These are phyloP conservation scores for Micronycteris hirsuta DNA, from an alignment of 2,113 vertebrate species.

Conservation along the genomic window DNA sequence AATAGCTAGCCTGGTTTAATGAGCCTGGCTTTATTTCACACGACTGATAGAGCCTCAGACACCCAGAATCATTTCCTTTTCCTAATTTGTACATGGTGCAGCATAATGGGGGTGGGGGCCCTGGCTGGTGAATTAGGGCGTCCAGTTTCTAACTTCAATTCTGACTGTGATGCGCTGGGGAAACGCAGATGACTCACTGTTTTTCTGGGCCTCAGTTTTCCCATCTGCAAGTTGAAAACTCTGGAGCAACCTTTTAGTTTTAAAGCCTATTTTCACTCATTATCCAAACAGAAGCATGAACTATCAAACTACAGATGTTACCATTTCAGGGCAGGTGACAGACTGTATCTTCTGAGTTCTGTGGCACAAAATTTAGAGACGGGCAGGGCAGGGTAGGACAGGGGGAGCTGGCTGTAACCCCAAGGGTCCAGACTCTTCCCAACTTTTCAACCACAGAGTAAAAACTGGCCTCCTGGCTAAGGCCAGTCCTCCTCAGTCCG, in stretches of 20 bases:
- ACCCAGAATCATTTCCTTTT: background rate
- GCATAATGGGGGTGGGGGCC: background rate
- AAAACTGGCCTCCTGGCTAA: background rate
- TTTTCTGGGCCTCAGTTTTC: background rate
- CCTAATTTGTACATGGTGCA: background rate
- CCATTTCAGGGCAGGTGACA: background rate
- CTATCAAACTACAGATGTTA: background rate
- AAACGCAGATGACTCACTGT: background rate
- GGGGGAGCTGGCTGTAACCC: background rate
- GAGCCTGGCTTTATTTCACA: background rate
- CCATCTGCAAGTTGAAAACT: slow-evolving; percentile 17
- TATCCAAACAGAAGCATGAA: background rate
- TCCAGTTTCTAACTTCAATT: background rate
- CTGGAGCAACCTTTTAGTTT: slow-evolving; percentile 13
- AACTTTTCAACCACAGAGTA: background rate
- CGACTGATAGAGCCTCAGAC: background rate
- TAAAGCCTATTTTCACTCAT: background rate
- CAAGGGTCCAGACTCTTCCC: background rate
- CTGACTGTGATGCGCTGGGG: background rate
- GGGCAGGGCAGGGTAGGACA: background rate
- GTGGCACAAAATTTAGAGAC: background rate
- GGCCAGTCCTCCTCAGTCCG: background rate
- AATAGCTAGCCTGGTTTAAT: background rate
- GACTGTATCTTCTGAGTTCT: background rate
- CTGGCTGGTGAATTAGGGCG: background rate